Percentiles rank a stretch among this genome's conserved stretches.
Evolutionary conservation across 1,140 invertebrate genomes (phyloP).

Genomic region (Penaeus indicus): DNA sequence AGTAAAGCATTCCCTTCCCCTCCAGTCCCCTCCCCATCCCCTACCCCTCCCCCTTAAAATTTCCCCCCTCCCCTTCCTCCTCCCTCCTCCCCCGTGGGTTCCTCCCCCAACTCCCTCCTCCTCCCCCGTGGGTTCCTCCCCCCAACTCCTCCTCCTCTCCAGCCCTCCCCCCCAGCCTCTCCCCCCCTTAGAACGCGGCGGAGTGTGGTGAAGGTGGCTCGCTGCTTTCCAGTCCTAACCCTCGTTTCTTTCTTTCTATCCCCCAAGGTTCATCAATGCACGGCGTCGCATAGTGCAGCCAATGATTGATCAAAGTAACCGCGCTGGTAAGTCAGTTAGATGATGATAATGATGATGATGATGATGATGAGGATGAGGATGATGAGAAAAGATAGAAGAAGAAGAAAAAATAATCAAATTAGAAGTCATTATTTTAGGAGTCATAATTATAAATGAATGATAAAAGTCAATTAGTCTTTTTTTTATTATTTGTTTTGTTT

Average conservation of each 20-base stretch:
- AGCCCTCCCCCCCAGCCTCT: neutral
- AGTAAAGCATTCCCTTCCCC: too few species aligned
- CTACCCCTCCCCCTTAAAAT: constrained; percentile 47
- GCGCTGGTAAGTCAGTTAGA: constrained; percentile 67
- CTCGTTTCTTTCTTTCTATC: constrained; percentile 60
- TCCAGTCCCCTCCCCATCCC: too few species aligned
- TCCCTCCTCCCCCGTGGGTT: neutral
- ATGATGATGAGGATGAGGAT: too few species aligned
- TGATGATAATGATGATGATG: neutral
- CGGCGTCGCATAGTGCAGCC: constrained; percentile 91
- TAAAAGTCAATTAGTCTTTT: too few species aligned
- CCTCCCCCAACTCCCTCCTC: too few species aligned
- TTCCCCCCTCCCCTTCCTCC: constrained; percentile 41
- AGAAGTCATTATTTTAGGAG: too few species aligned
- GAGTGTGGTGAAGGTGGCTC: constrained; percentile 41
- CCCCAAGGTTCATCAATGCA: constrained; percentile 90
- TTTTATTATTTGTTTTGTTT: too few species aligned
- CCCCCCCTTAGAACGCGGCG: constrained; percentile 32
- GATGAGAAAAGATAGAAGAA: too few species aligned
- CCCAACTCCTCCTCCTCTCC: neutral
- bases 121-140: neutral
- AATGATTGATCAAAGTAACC: constrained; percentile 81
- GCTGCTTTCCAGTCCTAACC: constrained; percentile 53
- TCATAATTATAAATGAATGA: too few species aligned
- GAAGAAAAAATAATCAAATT: too few species aligned